A percentile compares a stretch with the other conserved stretches of the same genome.
Conservation (phyloP, 2,888 invertebrate genomes). For the Tachystola acroxantha region DNA sequence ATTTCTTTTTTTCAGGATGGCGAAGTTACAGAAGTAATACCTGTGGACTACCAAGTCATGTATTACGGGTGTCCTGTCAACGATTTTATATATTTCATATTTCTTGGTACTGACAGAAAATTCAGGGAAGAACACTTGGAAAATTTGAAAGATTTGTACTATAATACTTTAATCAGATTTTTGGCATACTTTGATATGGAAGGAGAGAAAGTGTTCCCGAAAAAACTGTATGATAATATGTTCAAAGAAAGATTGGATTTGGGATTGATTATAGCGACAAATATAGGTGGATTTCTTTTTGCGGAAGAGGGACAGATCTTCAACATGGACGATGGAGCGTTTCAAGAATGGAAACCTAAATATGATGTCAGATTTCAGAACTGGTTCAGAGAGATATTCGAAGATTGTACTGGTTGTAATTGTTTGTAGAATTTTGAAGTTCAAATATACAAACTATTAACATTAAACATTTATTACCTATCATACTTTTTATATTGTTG, state of each 20-base stretch:
- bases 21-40: constrained; percentile 21
- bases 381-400: constrained; percentile 25
- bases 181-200: constrained; percentile 31
- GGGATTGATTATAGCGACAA: constrained; percentile 24
- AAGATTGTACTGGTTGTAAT: constrained; percentile 34
- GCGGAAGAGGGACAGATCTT: constrained; percentile 26
- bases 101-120: constrained; percentile 24
- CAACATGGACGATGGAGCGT: constrained; percentile 23
- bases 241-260: constrained; percentile 28
- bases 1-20: constrained; percentile 22
- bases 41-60: constrained; percentile 34
- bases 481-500: too few species aligned
- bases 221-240: constrained; percentile 28
- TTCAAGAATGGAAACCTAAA: constrained; percentile 19
- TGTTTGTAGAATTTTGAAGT: constrained; percentile 13
- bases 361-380: constrained; percentile 24
- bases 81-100: constrained; percentile 32
- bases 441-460: too few species aligned
- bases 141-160: constrained; percentile 30
- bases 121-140: constrained; percentile 30
- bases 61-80: constrained; percentile 28
- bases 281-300: constrained; percentile 29
- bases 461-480: too few species aligned
- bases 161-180: constrained; percentile 21
- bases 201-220: constrained; percentile 27